Conservation (phyloP, 2,888 invertebrate species). For the Laspeyria flexula region DNA sequence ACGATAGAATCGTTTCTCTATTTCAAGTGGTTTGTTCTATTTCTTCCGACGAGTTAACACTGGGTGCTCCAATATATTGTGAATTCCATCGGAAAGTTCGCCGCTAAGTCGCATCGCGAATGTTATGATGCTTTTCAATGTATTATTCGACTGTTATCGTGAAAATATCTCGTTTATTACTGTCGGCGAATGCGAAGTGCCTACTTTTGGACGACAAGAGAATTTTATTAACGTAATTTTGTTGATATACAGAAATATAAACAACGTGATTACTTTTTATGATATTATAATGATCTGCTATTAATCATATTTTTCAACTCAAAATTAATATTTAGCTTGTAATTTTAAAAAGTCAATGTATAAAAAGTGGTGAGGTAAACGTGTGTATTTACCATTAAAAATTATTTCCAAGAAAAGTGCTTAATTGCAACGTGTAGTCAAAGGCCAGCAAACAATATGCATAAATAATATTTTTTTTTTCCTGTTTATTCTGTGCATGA, state of each 20-base stretch:
- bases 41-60: slow-evolving; percentile 35
- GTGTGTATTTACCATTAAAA: no score
- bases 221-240: slow-evolving; percentile 50
- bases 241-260: slow-evolving; percentile 28
- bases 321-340: no score
- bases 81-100: slow-evolving; percentile 38
- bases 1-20: slow-evolving; percentile 43
- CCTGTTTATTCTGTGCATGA: no score
- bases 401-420: no score
- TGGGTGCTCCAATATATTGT: slow-evolving; percentile 35
- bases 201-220: slow-evolving; percentile 42
- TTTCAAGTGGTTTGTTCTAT: slow-evolving; percentile 34
- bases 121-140: slow-evolving; percentile 53
- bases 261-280: slow-evolving; percentile 23
- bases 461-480: no score
- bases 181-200: slow-evolving; percentile 49
- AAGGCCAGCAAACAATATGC: no score
- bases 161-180: slow-evolving; percentile 52
- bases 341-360: no score
- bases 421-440: no score
- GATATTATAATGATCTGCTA: slow-evolving; percentile 1
- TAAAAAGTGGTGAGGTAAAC: no score
- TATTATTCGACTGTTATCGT: slow-evolving; percentile 55
- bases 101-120: slow-evolving; percentile 32
- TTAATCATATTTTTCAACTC: no score